Evolutionary conservation across 1,140 invertebrate genomes (phyloP), one percentile per base, ranked within the genome.

Genomic region (Cotesia vestalis): DNA sequence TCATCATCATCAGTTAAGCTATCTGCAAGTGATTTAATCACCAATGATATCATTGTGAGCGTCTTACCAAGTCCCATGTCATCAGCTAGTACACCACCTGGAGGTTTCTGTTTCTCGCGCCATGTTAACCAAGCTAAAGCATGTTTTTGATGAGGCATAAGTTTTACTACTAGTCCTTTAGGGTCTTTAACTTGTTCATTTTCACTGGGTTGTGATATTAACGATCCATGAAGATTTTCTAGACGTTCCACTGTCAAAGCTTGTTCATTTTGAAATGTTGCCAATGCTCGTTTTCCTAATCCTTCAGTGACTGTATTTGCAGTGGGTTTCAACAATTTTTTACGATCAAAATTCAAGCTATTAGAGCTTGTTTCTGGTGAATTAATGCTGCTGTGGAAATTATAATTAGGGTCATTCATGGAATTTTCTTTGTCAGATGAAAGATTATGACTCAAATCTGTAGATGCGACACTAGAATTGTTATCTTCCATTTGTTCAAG

Each of bases 1-100:
- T 77, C 73, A 27, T 75, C 73, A 6, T 80, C 70, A 66, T 76
- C 71, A 79, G 77, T 66, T 87, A 86, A 1, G 93, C 78, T 11
- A 88, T 38, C 61, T 72, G 1, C 69, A 57, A 9, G 86, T 62
- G 40, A 9, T 46, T 46, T 46, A 9, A 46, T 46, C 40, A 86
- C 75, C 3, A 97, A 83, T 0, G 96, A 91, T 73, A 99, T 95
- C 92, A 97, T 96, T 0, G 94, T 96, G 4, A 98, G 83, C 0
- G 97, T 98, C 86, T 98, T 98, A 0, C 95, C 95, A 0, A 96
- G 84, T 38, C 97, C 97, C 96, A 98, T 98, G 82, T 98, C 96
- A 88, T 98, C 96, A 67, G 96, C 96, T 91, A 78, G 72, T 82
- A 82, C 91, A 1, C 96, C 96, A 6, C 95, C 96, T 52, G 90